Base-by-base conservation (phyloP, 2,797 vertebrate genomes). In the Galaxias olidus region DNA sequence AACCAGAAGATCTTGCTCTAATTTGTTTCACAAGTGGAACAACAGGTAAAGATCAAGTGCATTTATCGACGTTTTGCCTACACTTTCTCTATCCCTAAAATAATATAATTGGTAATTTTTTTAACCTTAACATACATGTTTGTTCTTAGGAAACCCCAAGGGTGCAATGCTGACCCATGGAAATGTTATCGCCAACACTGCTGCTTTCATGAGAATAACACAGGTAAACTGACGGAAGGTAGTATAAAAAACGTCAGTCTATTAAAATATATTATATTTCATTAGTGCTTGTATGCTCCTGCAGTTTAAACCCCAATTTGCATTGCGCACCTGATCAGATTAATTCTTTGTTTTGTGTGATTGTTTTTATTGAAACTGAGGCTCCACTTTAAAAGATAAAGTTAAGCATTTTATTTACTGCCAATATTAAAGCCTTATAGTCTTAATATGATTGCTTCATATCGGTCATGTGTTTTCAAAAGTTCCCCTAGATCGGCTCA, bases 1-100 rank as follows among this genome's bases (percentile, higher is more conserved):
- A 85, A 73, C 89, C 96, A 72, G 93, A 96, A 40, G 96, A 98
- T 82, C 83, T 98, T 42, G 98, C 96, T 20, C 41, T 99, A 43
- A 83, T 99, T 87, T 98, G 97, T 87, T 99, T 98, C 77, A 99
- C 98, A 75, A 98, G 97, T 79, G 98, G 98, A 86, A 99, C 98
- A 1, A 99, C 98, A 91, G 98, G 97, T 97, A 88, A 52, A 2
- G 15, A 30, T 30, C 30, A 30, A 30, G 2, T 30, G 30, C 2
- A 30, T 30, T 30, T 30, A 30, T 30, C 6, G 30, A 30, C 30
- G n/a, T n/a, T 30, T 30, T 30, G 30, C 30, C 30, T 30, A 6
- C 30, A 30, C 6, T 30, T 67, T 66, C 66, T 75, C 40, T 45
- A 59, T 65, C 9, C 40, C 53, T 48, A 9, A 53, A 17, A 14